Percentiles rank a stretch among this genome's conserved stretches.
phyloP scores from a whole-genome alignment of 2,888 invertebrate species.

The Ormyrus rosae region DNA sequence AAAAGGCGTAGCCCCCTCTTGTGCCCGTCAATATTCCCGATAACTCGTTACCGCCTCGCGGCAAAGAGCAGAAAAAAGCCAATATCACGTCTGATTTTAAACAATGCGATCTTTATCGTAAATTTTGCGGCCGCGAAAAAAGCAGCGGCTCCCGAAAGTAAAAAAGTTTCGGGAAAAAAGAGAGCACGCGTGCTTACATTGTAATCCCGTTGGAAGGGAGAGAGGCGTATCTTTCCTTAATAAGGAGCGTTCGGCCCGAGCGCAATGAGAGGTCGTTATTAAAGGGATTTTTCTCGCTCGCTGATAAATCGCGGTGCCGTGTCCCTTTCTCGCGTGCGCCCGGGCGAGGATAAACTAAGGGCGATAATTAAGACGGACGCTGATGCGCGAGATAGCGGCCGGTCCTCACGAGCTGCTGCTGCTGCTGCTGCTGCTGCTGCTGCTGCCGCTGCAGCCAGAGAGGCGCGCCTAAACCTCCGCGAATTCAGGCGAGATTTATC shows the following conservation, averaged over 20 bases:
- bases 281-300: constrained; percentile 59
- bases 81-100: constrained; percentile 35
- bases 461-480: constrained; percentile 37
- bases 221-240: constrained; percentile 49
- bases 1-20: neutral
- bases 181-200: constrained; percentile 39
- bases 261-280: constrained; percentile 57
- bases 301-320: constrained; percentile 59
- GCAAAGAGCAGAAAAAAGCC: neutral
- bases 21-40: constrained; percentile 29
- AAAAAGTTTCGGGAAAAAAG: neutral
- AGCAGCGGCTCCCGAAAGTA: too few species aligned
- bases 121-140: constrained; percentile 1
- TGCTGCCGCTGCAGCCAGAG: too few species aligned
- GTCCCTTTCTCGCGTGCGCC: constrained; percentile 3
- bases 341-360: constrained; percentile 64
- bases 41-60: constrained; percentile 25
- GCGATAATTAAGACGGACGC: constrained; percentile 76
- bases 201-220: constrained; percentile 33
- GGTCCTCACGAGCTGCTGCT: constrained; percentile 61
- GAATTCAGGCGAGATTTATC: constrained; percentile 71
- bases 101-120: constrained; percentile 52
- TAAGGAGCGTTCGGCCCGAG: constrained; percentile 25
- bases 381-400: constrained; percentile 72
- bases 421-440: too few species aligned